Conservation (phyloP, 1,140 invertebrate species). For the Ostrea edulis region DNA sequence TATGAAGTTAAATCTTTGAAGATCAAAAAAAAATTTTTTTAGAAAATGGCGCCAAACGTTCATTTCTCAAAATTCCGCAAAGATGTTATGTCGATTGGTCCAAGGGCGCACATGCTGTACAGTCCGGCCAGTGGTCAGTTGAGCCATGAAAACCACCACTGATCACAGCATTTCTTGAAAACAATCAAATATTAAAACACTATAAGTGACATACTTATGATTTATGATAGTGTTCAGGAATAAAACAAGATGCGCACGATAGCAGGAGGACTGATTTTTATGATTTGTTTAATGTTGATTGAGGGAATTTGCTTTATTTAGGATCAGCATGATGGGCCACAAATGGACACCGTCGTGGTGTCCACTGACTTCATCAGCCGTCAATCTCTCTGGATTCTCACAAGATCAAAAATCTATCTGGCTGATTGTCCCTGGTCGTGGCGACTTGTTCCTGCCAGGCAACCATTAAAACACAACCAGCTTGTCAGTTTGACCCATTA, state of each 20-base stretch:
- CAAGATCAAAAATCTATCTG: background rate
- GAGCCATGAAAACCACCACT: background rate
- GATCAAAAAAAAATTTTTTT: background rate
- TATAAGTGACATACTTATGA: slow-evolving; percentile 1
- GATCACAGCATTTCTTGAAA: slow-evolving; percentile 15
- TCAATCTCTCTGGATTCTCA: background rate
- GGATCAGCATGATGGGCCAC: background rate
- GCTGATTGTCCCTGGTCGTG: background rate
- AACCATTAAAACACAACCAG: background rate
- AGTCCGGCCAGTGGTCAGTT: background rate
- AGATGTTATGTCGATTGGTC: background rate
- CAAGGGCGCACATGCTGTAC: background rate
- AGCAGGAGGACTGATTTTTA: background rate
- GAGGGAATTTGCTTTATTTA: background rate
- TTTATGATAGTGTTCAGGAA: background rate
- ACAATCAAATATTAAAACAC: slow-evolving; percentile 31
- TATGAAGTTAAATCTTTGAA: background rate
- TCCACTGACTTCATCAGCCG: background rate
- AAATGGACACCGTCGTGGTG: slow-evolving; percentile 29
- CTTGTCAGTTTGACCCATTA: slow-evolving; percentile 18
- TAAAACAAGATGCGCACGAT: background rate
- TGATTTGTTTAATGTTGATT: background rate
- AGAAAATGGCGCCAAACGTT: background rate
- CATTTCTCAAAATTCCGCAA: background rate
- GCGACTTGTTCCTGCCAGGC: background rate